A percentile compares a stretch with the other conserved stretches of the same genome.
Conservation (phyloP, 2,888 invertebrate species). For the Scelioninae gen. 1 region DNA sequence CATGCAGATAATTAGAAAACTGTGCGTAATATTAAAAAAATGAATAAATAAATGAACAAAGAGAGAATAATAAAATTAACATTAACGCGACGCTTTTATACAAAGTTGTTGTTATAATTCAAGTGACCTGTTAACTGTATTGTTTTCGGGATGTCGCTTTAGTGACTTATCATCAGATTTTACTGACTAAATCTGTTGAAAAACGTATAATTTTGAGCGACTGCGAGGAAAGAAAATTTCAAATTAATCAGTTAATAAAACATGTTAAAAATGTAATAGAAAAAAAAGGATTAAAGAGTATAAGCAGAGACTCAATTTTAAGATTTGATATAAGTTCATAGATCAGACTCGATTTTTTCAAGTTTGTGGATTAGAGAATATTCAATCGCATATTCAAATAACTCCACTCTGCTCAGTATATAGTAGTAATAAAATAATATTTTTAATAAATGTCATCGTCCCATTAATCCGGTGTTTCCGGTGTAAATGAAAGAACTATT, state of each 20-base stretch:
- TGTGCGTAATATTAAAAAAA: slow-evolving; percentile 25
- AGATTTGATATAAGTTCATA: slow-evolving; percentile 11
- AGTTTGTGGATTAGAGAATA: slow-evolving; percentile 32
- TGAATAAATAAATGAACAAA: background rate
- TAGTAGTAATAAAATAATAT: background rate
- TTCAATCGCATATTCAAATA: slow-evolving; percentile 1
- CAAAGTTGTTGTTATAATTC: slow-evolving; percentile 54
- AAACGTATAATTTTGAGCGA: too few species aligned
- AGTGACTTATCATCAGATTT: too few species aligned
- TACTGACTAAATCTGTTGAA: too few species aligned
- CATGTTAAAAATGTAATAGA: slow-evolving; percentile 18
- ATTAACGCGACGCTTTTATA: slow-evolving; percentile 56
- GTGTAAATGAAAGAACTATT: background rate
- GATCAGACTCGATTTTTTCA: slow-evolving; percentile 27
- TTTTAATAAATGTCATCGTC: slow-evolving; percentile 8
- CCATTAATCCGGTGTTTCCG: background rate
- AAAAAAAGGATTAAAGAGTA: slow-evolving; percentile 8
- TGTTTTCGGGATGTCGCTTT: slow-evolving; percentile 3
- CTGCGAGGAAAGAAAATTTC: slow-evolving; percentile 12
- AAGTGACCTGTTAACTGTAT: slow-evolving; percentile 37
- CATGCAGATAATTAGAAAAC: slow-evolving; percentile 63
- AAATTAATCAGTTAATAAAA: background rate
- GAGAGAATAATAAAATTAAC: slow-evolving; percentile 36
- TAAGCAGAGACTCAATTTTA: slow-evolving; percentile 8
- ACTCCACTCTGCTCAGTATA: slow-evolving; percentile 17